Base-by-base conservation (phyloP, 1,140 invertebrate species). In the Argopecten irradians region DNA sequence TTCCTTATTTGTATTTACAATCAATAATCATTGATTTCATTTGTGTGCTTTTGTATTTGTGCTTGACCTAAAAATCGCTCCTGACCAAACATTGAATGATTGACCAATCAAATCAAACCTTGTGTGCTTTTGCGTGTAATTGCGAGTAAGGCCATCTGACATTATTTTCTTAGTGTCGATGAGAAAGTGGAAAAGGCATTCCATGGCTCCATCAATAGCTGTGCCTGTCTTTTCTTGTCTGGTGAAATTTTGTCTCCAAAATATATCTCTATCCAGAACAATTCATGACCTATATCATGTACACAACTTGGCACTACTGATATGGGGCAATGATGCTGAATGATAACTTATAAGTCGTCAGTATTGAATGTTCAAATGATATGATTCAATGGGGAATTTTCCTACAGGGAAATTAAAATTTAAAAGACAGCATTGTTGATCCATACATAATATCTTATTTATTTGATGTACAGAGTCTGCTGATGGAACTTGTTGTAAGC, bases 11-110 rank as follows among this genome's bases (percentile, higher is more conserved):
- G 55, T 71, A 11, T 71, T 71, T 71, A 71, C 22, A 71, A 71
- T 71, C 55, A 71, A 71, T 71, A 16, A 71, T 28, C 55, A 71
- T 71, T 71, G 55, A 71, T 71, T 71, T 71, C 55, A 71, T 71
- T 71, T 71, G 55, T 71, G n/a, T 5, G 55, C 55, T 71, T 71
- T 71, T 71, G 55, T 71, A 71, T 5, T 71, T 71, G 55, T 71
- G 55, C 55, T 71, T 71, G 55, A 71, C 55, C 55, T 71, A 5
- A 71, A 71, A 71, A 71, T 71, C 28, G 55, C 28, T 71, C n/a
- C n/a, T 71, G 55, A 71, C 22, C 55, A 71, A 71, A 71, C 55
- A 71, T 16, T 71, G 5, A 46, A 28, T 71, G 55, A 71, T 28
- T 71, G 55, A 71, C 55, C 55, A 71, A 71, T 71, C 55, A 71